Evolutionary conservation across 2,888 invertebrate genomes (phyloP), one percentile per base, ranked within the genome.

Genomic region (Adelognathus sp.): DNA sequence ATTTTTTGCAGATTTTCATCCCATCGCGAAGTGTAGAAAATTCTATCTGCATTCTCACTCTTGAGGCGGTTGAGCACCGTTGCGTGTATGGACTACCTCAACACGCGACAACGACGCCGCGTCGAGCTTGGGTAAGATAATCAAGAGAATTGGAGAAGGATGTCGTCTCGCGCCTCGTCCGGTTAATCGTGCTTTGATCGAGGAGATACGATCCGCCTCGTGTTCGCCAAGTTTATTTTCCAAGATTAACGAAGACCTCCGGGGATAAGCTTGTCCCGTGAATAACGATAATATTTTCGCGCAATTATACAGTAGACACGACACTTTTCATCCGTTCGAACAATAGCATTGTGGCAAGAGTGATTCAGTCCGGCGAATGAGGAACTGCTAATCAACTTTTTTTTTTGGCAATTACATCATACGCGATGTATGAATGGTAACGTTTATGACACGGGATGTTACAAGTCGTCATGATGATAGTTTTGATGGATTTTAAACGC

Each of bases 401-500:
- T 31, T 44, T 46, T 16, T 24, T 3, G 2, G 9, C 14, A 9
- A 21, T 56, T 1, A 60, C 24, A 11, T 16, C 31, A 41, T 14
- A n/a, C 54, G 54, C 14, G 11, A 14, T 14, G 36, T 16, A 27
- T 27, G 33, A 41, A 31, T n/a, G 11, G 50, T n/a, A 27, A n/a
- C 56, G 21, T 31, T 24, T 29, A 27, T 29, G 29, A 54, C 29
- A 29, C 2, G 29, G 29, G 18, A 29, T 41, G 27, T 46, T 64
- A 5, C 33, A 21, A 11, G n/a, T 54, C 46, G 9, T 44, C 33
- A 36, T 50, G 16, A 21, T 27, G 60, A 61, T 16, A 39, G 29
- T 33, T 56, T 63, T 7, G 52, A 39, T 21, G 33, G 27, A 39
- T 50, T 63, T 58, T 54, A 33, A 21, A 69, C 69, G 63, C 16